These are phyloP conservation scores for Drosophila arizonae DNA, from an alignment of 1,140 invertebrate species.

Conservation along the genomic window DNA sequence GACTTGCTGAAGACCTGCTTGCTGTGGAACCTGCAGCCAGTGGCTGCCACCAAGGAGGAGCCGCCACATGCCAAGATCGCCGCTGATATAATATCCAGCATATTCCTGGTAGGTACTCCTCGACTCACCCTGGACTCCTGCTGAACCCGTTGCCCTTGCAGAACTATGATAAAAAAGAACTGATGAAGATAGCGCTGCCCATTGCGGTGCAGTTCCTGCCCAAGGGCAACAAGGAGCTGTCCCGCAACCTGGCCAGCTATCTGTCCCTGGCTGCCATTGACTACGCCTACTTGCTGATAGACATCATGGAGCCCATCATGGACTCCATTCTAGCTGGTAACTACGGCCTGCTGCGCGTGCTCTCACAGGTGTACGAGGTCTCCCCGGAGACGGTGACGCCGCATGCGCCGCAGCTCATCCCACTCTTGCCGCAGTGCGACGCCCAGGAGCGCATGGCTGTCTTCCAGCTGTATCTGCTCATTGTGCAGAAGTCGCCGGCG, in stretches of 20 bases:
- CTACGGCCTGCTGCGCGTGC: conserved; percentile 91
- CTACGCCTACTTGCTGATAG: conserved; percentile 91
- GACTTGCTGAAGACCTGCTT: conserved; percentile 93
- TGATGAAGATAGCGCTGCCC: conserved; percentile 95
- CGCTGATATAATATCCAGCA: conserved; percentile 95
- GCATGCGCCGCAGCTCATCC: conserved; percentile 91
- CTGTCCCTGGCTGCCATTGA: conserved; percentile 96
- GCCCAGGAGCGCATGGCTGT: conserved; percentile 92
- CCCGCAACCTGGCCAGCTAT: conserved; percentile 94
- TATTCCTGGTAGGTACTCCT: conserved; percentile 90
- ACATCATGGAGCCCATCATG: conserved; percentile 93
- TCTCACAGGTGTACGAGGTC: conserved; percentile 94
- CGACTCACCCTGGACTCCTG: background rate
- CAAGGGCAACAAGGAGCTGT: conserved; percentile 94
- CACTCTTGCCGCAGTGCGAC: conserved; percentile 91
- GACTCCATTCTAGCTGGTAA: conserved; percentile 93
- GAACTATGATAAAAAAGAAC: conserved; percentile 93
- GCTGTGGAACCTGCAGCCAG: conserved; percentile 92
- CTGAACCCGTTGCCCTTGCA: conserved; percentile 19
- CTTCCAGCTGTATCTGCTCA: conserved; percentile 90
- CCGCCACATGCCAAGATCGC: conserved; percentile 98
- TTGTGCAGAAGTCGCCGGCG: conserved; percentile 90
- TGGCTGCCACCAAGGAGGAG: conserved; percentile 90
- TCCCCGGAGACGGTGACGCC: conserved; percentile 92
- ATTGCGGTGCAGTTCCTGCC: conserved; percentile 95